Evolutionary conservation across 2,888 invertebrate genomes (phyloP), one percentile per base, ranked within the genome.

Genomic region (Augiades crinisus): DNA sequence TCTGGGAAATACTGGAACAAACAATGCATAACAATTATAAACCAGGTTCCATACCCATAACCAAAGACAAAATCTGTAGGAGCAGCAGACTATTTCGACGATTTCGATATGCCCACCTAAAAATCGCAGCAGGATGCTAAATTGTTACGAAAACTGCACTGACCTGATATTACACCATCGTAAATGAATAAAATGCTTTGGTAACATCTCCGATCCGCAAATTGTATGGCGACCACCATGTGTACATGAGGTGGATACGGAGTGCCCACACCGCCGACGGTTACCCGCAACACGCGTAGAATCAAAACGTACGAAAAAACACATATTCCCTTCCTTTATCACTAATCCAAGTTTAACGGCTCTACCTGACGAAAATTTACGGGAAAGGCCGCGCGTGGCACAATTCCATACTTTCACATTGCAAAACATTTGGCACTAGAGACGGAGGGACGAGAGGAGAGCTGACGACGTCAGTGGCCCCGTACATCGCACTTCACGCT

Each of bases 351-450:
- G 65, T 62, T 66, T 65, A 65, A 64, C 62, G 55, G 69, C 59
- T 47, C 50, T 57, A 67, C 61, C 61, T 56, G 56, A 62, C 59
- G 70, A 75, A 78, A 80, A 81, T 75, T 72, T 62, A 72, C 73
- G 70, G 80, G 79, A 82, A 78, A 86, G 81, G 83, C 81, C 84
- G 78, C 80, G 86, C 84, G 86, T 87, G 85, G 85, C 88, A 86
- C 85, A 79, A 82, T 85, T 86, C 78, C 73, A 79, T 81, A 87
- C 87, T 89, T 88, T 89, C 88, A 87, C 86, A 85, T 89, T 89
- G 87, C 88, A 87, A 89, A 89, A 88, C 84, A 81, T 88, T 89
- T 89, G 88, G 88, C 88, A 73, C 70, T 82, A 74, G 75, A 80
- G 80, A 82, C 77, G 79, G 78, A 50, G 78, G 79, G 82, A 74